Evolutionary conservation across 1,140 invertebrate genomes (phyloP), one percentile per base, ranked within the genome.

Genomic region (Homarus americanus): DNA sequence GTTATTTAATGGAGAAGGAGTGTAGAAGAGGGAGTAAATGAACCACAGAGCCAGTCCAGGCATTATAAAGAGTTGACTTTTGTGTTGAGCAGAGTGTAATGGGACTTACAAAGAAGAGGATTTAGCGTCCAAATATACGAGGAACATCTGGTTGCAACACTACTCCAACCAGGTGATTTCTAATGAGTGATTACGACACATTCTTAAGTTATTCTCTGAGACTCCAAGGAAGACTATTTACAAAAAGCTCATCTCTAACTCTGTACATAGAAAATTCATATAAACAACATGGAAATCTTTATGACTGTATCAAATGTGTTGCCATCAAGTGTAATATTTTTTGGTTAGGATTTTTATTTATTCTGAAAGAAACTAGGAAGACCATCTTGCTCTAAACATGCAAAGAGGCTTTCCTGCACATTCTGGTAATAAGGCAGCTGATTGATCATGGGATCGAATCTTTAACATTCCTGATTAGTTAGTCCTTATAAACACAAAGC

Each of bases 191-290:
- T 41, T 41, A 79, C 15, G 44, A 79, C 40, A 79, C 38, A 69
- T 72, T 84, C 82, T 40, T 80, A 80, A 87, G 75, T 87, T 79
- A 87, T 87, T 80, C 75, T 87, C 85, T 87, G 85, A 87, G 85
- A 87, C 85, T 87, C 85, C 76, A 78, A 87, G 85, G 85, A 87
- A 87, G 85, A 87, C 85, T 85, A 85, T 79, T 79, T 78, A 66
- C 75, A 87, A 87, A 87, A 87, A 87, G 85, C 85, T 87, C 85
- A 58, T 41, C 58, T 87, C 72, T 78, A 78, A 38, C 36, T 79
- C 76, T 87, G 85, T 87, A 87, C 76, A 87, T 87, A 87, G 75
- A 87, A 87, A 87, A 87, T 87, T 87, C 85, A 66, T 87, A 87
- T 79, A 87, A 87, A 87, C 85, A 87, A 87, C 85, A 87, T 87